phyloP scores from a whole-genome alignment of 2,888 invertebrate genomes.

The Tillus elongatus region DNA sequence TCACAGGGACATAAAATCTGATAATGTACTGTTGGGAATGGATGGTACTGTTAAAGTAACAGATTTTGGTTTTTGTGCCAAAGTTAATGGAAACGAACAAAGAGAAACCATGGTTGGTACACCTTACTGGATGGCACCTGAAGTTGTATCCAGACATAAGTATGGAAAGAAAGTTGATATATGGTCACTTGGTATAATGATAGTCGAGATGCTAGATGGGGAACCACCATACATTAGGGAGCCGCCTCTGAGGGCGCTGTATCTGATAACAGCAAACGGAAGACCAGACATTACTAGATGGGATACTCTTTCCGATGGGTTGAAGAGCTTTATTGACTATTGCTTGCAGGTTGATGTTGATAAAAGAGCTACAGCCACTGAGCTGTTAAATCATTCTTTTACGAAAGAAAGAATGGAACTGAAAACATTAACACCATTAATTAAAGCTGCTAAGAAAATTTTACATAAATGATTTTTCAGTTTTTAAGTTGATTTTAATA shows the following conservation, averaged over 20 bases:
- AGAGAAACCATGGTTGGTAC: conserved; percentile 98
- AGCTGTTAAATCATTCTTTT: conserved; percentile 73
- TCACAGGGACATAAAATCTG: conserved; percentile 95
- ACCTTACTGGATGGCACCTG: conserved; percentile 98
- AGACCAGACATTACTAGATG: conserved; percentile 83
- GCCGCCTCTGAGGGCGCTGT: conserved; percentile 83
- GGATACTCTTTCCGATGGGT: conserved; percentile 64
- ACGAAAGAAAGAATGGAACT: conserved; percentile 71
- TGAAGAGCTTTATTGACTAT: conserved; percentile 76
- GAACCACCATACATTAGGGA: conserved; percentile 96
- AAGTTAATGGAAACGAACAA: conserved; percentile 88
- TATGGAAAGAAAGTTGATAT: conserved; percentile 83
- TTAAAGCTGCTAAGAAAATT: conserved; percentile 83
- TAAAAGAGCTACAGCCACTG: conserved; percentile 63
- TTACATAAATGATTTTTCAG: conserved; percentile 53
- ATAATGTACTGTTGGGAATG: conserved; percentile 90
- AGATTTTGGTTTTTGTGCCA: conserved; percentile 98
- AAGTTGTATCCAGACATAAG: conserved; percentile 84
- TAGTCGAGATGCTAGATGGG: conserved; percentile 94
- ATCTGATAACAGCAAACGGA: conserved; percentile 91
- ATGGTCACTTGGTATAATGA: conserved; percentile 97
- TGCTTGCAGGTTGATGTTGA: conserved; percentile 83
- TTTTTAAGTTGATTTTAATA: too few relatives aligned
- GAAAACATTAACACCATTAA: conserved; percentile 75
- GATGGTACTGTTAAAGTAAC: conserved; percentile 86